Evolutionary conservation across 2,888 invertebrate genomes (phyloP).

Genomic region (Venusia cambrica): DNA sequence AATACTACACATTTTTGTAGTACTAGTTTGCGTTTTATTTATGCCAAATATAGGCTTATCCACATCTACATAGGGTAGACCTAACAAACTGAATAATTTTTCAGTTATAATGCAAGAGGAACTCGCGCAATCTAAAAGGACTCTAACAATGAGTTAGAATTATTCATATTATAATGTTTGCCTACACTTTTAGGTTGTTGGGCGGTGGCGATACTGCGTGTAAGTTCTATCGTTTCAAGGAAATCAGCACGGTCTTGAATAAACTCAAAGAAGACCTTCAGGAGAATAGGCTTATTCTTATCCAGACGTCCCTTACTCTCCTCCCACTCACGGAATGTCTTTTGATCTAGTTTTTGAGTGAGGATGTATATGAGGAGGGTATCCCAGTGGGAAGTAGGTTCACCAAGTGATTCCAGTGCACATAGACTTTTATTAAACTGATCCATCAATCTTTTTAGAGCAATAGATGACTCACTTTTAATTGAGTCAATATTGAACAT

Average conservation of each 20-base stretch:
- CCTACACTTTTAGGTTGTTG: slow-evolving; percentile 2
- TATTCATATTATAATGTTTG: slow-evolving; percentile 2
- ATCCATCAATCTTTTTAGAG: slow-evolving; percentile 25
- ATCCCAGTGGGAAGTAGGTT: slow-evolving; percentile 30
- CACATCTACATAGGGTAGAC: too few relatives aligned
- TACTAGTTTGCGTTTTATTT: too few relatives aligned
- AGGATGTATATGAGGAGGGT: slow-evolving; percentile 33
- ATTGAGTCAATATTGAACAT: slow-evolving; percentile 28
- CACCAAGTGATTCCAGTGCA: slow-evolving; percentile 26
- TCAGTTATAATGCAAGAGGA: too few relatives aligned
- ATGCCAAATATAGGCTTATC: too few relatives aligned
- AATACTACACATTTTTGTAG: too few relatives aligned
- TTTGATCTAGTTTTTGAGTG: slow-evolving; percentile 29
- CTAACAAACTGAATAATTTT: too few relatives aligned
- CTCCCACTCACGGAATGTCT: slow-evolving; percentile 33
- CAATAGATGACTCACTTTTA: slow-evolving; percentile 25
- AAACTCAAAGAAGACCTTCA: background rate
- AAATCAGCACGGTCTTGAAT: slow-evolving; percentile 26
- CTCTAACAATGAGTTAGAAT: too few relatives aligned
- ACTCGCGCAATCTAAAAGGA: too few relatives aligned
- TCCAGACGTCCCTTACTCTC: slow-evolving; percentile 24
- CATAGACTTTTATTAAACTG: slow-evolving; percentile 30
- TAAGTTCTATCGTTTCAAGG: slow-evolving; percentile 24
- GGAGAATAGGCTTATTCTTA: background rate
- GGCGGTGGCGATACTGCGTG: background rate